These are phyloP conservation scores for Parazoanthus swiftii DNA, from an alignment of 92 coral and sea anemone genomes.

Conservation along the genomic window DNA sequence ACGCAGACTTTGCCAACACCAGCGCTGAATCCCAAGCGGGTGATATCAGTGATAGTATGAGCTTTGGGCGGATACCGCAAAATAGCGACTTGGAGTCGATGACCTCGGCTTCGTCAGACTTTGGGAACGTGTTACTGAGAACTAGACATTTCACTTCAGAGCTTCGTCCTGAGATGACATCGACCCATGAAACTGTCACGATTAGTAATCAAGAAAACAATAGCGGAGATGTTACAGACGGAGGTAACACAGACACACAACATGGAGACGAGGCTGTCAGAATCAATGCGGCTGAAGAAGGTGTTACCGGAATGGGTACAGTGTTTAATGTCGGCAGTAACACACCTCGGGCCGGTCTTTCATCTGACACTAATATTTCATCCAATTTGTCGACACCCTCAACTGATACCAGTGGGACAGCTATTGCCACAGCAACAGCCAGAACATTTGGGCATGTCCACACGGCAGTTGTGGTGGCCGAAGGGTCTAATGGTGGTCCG, in stretches of 20 bases:
- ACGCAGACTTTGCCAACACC: slow-evolving; percentile 48
- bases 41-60: slow-evolving; percentile 33
- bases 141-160: slow-evolving; percentile 40
- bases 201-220: slow-evolving; percentile 14
- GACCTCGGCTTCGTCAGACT: slow-evolving; percentile 23
- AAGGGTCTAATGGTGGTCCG: slow-evolving; percentile 77
- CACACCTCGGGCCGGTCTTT: slow-evolving; percentile 55
- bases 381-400: slow-evolving; percentile 67
- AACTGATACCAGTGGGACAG: slow-evolving; percentile 74
- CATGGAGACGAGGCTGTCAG: slow-evolving; percentile 18
- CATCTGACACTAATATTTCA: slow-evolving; percentile 61
- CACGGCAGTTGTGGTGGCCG: slow-evolving; percentile 81
- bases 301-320: slow-evolving; percentile 33
- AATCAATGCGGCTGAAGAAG: slow-evolving; percentile 29
- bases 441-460: slow-evolving; percentile 86
- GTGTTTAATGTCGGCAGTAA: slow-evolving; percentile 62
- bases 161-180: slow-evolving; percentile 27
- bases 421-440: slow-evolving; percentile 91
- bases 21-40: slow-evolving; percentile 27
- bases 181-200: slow-evolving; percentile 40
- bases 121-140: slow-evolving; percentile 35
- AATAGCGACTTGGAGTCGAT: slow-evolving; percentile 21
- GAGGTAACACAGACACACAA: not conserved
- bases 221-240: not conserved
- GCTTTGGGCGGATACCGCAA: slow-evolving; percentile 27